phyloP scores from a whole-genome alignment of 1,140 invertebrate genomes.

The Drosophila subobscura region DNA sequence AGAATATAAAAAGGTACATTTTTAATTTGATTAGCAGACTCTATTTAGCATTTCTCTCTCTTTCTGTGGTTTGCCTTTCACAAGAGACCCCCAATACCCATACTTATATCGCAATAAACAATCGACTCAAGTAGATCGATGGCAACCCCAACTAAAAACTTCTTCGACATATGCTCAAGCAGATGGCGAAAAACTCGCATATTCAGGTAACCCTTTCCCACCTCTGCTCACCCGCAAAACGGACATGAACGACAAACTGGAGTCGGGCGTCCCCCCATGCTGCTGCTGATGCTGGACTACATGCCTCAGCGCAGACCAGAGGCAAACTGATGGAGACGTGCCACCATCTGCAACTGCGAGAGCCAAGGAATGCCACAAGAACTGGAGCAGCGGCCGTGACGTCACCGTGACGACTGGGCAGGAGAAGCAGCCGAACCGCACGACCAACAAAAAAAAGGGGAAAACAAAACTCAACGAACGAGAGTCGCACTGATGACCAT shows the following conservation, averaged over 20 bases:
- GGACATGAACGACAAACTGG: constrained; percentile 9
- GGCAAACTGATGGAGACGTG: constrained; percentile 65
- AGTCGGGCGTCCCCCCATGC: constrained; percentile 9
- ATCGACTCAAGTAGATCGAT: constrained; percentile 19
- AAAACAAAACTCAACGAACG: constrained; percentile 79
- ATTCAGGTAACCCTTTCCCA: not conserved
- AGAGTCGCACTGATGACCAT: constrained; percentile 32
- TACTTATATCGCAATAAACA: constrained; percentile 1
- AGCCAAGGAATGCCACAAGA: constrained; percentile 64
- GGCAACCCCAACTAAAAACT: not conserved
- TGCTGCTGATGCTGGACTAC: constrained; percentile 22
- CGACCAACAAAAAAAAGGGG: constrained; percentile 66
- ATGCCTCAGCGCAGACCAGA: constrained; percentile 65
- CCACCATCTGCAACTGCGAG: constrained; percentile 6
- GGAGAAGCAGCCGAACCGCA: constrained; percentile 12
- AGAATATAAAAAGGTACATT: not conserved
- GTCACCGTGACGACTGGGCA: constrained; percentile 46
- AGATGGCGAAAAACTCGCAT: not conserved
- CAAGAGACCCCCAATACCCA: not conserved
- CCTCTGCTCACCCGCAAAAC: constrained; percentile 31
- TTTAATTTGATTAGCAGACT: too few relatives aligned
- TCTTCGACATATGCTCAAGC: not conserved
- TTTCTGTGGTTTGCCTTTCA: not conserved
- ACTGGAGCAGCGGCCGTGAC: constrained; percentile 72
- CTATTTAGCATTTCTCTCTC: too few relatives aligned